Conservation (phyloP, 2,113 vertebrate species). For the Motacilla tschutschensis region DNA sequence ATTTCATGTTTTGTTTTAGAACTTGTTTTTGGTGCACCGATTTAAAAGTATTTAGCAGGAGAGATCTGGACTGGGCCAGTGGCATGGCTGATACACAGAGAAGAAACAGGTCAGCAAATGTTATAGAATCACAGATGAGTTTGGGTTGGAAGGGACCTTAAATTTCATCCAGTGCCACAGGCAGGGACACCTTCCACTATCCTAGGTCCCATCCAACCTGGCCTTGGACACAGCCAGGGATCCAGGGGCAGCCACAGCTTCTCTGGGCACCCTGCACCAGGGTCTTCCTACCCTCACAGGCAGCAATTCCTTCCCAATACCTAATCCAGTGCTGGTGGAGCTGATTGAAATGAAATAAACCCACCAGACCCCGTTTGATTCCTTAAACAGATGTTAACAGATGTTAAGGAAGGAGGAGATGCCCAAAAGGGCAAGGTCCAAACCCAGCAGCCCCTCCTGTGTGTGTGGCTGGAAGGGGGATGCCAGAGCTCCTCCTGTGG, state of each 20-base stretch:
- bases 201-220: rapidly evolving
- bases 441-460: background rate
- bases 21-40: background rate
- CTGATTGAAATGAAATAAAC: background rate
- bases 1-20: background rate
- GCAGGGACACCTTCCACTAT: background rate
- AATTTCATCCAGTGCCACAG: background rate
- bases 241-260: background rate
- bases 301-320: background rate
- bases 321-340: background rate
- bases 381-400: background rate
- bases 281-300: background rate
- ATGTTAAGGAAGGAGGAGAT: background rate
- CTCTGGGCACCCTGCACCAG: background rate
- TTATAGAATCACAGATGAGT: background rate
- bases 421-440: background rate
- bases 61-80: too few species aligned
- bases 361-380: background rate
- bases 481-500: background rate
- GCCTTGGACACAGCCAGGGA: background rate
- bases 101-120: background rate
- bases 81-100: background rate
- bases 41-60: background rate
- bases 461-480: background rate
- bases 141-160: background rate